These are phyloP conservation scores for Yponomeuta plumbellus DNA, from an alignment of 2,888 invertebrate species.

Conservation along the genomic window DNA sequence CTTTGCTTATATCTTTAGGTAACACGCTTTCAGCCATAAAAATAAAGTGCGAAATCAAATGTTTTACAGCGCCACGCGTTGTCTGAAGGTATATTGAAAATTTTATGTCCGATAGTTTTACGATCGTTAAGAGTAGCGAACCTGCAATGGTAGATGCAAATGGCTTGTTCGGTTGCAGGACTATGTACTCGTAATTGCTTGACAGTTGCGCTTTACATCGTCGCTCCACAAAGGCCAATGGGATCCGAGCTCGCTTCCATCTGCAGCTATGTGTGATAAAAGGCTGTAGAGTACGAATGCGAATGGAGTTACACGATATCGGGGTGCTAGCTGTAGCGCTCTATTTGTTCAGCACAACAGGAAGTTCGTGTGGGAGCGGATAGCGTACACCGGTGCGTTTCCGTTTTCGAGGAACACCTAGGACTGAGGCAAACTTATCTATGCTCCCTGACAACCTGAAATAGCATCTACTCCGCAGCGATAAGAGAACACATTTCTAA, in stretches of 20 bases:
- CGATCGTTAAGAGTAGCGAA: background rate
- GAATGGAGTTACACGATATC: background rate
- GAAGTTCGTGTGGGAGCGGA: slow-evolving; percentile 61
- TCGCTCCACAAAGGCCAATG: background rate
- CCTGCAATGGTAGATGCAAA: background rate
- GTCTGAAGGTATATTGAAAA: background rate
- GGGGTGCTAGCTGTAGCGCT: slow-evolving; percentile 34
- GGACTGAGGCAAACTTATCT: slow-evolving; percentile 1
- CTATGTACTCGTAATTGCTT: background rate
- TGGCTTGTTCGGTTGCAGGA: background rate
- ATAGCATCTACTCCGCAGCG: slow-evolving; percentile 1
- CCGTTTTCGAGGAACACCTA: slow-evolving; percentile 33
- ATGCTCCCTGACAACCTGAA: slow-evolving; percentile 10
- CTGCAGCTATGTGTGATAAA: background rate
- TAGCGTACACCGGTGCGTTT: slow-evolving; percentile 52
- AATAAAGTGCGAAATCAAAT: background rate
- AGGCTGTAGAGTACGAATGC: background rate
- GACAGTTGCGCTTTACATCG: background rate
- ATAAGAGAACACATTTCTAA: background rate
- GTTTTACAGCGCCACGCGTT: background rate
- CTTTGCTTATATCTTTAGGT: background rate
- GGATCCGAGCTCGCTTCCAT: background rate
- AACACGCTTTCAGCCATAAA: background rate
- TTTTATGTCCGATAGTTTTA: background rate
- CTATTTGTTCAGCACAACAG: slow-evolving; percentile 60